A percentile compares a stretch with the other conserved stretches of the same genome.
Conservation (phyloP, 2,113 vertebrate genomes). For the Carassius gibelio region DNA sequence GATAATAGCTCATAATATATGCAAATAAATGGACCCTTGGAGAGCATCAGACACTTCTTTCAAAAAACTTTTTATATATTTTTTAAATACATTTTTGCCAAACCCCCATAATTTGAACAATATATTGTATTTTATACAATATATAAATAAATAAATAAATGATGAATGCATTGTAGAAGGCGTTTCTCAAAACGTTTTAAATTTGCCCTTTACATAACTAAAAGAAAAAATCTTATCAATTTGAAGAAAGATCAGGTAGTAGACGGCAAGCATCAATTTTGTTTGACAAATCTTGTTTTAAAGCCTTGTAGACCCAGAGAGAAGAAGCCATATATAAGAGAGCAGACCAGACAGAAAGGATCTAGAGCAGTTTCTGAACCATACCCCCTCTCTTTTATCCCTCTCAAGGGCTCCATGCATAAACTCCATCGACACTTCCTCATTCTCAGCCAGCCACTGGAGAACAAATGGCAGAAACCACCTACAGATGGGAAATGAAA, state of each 20-base stretch:
- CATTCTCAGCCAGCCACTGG: slow-evolving; percentile 95
- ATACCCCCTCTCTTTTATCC: slow-evolving; percentile 96
- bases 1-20: neutral
- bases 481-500: slow-evolving; percentile 66
- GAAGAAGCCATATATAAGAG: neutral
- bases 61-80: no score
- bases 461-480: slow-evolving; percentile 97
- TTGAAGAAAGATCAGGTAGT: neutral
- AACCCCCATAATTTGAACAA: neutral
- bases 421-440: slow-evolving; percentile 96
- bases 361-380: neutral
- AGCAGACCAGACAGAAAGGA: neutral
- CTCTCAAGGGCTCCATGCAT: slow-evolving; percentile 92
- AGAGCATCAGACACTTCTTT: neutral
- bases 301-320: neutral
- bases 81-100: neutral
- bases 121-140: neutral
- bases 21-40: neutral
- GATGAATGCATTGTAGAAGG: neutral
- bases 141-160: neutral
- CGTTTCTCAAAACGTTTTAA: neutral
- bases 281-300: neutral
- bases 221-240: neutral
- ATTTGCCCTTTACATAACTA: neutral
- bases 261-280: neutral